Base-by-base conservation (phyloP, 92 coral and sea anemone genomes). In the Meandrina meandrites region DNA sequence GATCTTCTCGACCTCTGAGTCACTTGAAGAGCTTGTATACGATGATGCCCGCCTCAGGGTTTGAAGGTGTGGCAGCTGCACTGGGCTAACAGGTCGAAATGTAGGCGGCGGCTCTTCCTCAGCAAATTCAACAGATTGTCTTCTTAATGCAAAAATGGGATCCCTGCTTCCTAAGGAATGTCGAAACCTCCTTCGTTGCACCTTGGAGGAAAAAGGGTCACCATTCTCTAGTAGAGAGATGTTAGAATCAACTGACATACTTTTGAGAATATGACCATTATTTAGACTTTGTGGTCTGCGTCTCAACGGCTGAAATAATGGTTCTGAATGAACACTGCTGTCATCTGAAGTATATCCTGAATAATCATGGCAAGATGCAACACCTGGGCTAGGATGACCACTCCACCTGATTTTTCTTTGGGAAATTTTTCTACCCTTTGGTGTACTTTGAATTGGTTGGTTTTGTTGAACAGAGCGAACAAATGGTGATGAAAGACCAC, bases 11-110 rank as follows among this genome's bases (percentile, higher is more conserved):
- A 86, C 88, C 37, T 86, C 94, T 5, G 94, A 92, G 37, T 92
- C 94, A 37, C 85, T 86, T 28, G 90, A 87, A 66, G 92, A 88
- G 87, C 87, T 89, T 12, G 89, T 76, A 58, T 79, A 48, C 32
- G 82, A 88, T 24, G 90, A 89, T 21, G 90, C 79, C 42, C 94
- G 79, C 66, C 88, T 80, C 37, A 92, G 76, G 37, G 86, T 82
- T 71, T 89, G 90, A 53, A 85, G 80, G 64, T 90, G 85, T 71
- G 90, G 92, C 24, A 31, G 68, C 62, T 64, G 68, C 24, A 53
- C 77, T n/a, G 60, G 84, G 66, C 60, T 64, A 35, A 75, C 48
- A 56, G 76, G 88, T 48, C 54, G 75, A 66, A 64, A 85, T n/a
- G 56, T 51, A 48, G 66, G 82, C 19, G 67, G 48, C 56, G 64